Conservation (phyloP, 2,888 invertebrate species). For the Sylvicola fuscatus region DNA sequence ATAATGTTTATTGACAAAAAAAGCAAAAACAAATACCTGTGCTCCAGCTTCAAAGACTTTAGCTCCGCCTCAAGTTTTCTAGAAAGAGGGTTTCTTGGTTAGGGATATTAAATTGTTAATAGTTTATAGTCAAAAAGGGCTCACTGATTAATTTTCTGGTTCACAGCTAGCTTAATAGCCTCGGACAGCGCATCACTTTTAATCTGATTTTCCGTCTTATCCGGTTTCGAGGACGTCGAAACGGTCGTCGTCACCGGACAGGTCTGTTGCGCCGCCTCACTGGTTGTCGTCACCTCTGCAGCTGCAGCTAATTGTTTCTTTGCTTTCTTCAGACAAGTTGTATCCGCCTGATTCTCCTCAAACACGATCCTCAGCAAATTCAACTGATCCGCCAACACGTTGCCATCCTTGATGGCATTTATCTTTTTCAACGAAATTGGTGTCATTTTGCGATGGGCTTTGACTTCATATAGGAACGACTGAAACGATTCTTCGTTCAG, state of each 20-base stretch:
- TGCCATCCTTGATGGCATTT: no score
- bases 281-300: not conserved
- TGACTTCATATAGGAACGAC: constrained; percentile 1
- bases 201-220: not conserved
- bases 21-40: constrained; percentile 3
- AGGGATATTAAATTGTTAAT: not conserved
- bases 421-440: not conserved
- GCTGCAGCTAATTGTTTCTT: constrained; percentile 4
- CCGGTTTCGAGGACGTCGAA: no score
- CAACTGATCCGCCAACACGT: no score
- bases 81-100: not conserved
- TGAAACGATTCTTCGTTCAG: constrained; percentile 9
- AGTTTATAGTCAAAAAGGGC: not conserved
- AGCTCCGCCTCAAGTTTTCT: constrained; percentile 7
- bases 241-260: no score
- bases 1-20: not conserved
- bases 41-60: constrained; percentile 7
- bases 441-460: constrained; percentile 2
- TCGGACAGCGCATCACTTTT: constrained; percentile 4
- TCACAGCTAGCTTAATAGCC: constrained; percentile 7
- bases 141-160: constrained; percentile 7
- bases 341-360: constrained; percentile 1
- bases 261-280: no score
- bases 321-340: constrained; percentile 4
- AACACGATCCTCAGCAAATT: no score